These are phyloP conservation scores for Tetrapedia diversipes DNA, from an alignment of 2,888 invertebrate species.

Conservation along the genomic window DNA sequence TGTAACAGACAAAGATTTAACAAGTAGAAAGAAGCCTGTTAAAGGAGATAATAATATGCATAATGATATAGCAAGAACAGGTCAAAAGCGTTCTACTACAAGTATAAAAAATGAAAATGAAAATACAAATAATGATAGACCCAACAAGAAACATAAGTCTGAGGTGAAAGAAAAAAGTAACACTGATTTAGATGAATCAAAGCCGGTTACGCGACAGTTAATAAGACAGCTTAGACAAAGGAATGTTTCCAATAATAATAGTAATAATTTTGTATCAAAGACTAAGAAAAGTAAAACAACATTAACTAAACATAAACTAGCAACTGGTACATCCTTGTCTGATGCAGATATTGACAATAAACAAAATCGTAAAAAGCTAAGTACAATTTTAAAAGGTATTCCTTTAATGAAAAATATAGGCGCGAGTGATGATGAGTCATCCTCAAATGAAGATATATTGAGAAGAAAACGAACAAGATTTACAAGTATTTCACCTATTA, in stretches of 20 bases:
- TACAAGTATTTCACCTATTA: not conserved
- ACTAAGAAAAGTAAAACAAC: not conserved
- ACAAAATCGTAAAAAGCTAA: conserved; percentile 27
- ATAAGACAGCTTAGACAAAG: not conserved
- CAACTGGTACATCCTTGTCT: conserved; percentile 21
- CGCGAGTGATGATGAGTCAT: conserved; percentile 31
- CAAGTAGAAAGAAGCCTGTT: conserved; percentile 45
- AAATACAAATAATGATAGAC: not conserved
- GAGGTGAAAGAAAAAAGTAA: not conserved
- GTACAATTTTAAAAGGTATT: conserved; percentile 1
- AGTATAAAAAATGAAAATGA: not conserved
- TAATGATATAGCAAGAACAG: not conserved
- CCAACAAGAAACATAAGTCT: conserved; percentile 23
- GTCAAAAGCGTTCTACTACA: conserved; percentile 22
- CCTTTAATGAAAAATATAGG: not conserved
- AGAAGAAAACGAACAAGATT: conserved; percentile 8
- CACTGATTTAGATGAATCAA: not conserved
- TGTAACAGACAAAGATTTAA: conserved; percentile 67
- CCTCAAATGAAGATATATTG: conserved; percentile 9
- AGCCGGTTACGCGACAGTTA: not conserved
- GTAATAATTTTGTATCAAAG: not conserved
- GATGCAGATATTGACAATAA: conserved; percentile 37
- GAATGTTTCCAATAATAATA: not conserved
- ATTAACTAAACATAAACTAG: conserved; percentile 4
- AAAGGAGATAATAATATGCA: not conserved